Conservation (phyloP, 2,797 vertebrate species). For the Alauda arvensis region DNA sequence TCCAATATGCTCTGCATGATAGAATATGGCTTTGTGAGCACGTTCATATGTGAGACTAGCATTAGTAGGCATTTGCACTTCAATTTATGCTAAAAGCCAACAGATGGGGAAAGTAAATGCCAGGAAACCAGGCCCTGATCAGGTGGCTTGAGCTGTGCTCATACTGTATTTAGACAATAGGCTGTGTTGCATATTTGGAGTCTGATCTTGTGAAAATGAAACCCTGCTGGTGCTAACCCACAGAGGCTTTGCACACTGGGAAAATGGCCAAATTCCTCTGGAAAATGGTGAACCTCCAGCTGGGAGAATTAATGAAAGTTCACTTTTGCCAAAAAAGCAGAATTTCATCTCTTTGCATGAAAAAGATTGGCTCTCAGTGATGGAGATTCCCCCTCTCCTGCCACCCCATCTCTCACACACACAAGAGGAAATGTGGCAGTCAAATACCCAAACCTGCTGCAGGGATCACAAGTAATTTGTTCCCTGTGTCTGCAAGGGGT, state of each 20-base stretch:
- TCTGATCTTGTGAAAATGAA: slow-evolving; percentile 55
- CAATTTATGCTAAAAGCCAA: slow-evolving; percentile 48
- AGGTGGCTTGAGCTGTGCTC: slow-evolving; percentile 51
- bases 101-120: slow-evolving; percentile 56
- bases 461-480: not conserved
- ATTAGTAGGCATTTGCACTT: not conserved
- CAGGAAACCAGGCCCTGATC: slow-evolving; percentile 34
- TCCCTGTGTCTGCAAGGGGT: not conserved
- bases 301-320: slow-evolving; percentile 63
- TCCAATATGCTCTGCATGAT: slow-evolving; percentile 26
- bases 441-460: not conserved
- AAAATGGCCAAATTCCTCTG: slow-evolving; percentile 60
- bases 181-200: slow-evolving; percentile 28
- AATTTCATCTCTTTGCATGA: slow-evolving; percentile 28
- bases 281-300: slow-evolving; percentile 53
- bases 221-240: slow-evolving; percentile 56
- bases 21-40: slow-evolving; percentile 11
- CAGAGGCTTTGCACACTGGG: slow-evolving; percentile 48
- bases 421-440: not conserved
- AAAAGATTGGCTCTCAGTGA: not conserved
- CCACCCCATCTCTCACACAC: rapidly evolving
- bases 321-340: slow-evolving; percentile 45
- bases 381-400: not conserved
- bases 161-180: slow-evolving; percentile 42
- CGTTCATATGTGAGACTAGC: slow-evolving; percentile 12